Evolutionary conservation across 1,140 invertebrate species (phyloP).

Genomic region (Solenopsis invicta): DNA sequence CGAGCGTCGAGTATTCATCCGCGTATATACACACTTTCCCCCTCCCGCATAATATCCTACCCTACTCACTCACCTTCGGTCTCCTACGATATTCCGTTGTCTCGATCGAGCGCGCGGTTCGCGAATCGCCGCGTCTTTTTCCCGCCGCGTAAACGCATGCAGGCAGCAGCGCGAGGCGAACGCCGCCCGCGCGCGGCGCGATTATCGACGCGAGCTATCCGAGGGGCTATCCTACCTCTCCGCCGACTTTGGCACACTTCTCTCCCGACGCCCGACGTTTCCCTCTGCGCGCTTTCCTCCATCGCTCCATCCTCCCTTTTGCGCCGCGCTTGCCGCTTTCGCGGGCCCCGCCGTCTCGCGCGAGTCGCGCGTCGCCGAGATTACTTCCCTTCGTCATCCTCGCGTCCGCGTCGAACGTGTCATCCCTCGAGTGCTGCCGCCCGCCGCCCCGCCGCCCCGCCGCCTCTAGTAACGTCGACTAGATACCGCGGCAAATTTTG

Average conservation of each 20-base stretch:
- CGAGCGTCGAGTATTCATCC: slow-evolving; percentile 38
- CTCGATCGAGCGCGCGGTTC: slow-evolving; percentile 18
- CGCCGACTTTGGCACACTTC: slow-evolving; percentile 68
- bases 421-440: slow-evolving; percentile 17
- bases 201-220: slow-evolving; percentile 68
- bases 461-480: not conserved
- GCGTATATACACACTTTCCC: slow-evolving; percentile 59
- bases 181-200: slow-evolving; percentile 39
- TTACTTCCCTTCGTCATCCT: slow-evolving; percentile 39
- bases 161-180: not conserved
- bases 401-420: not conserved
- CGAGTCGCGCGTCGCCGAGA: not conserved
- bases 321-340: not conserved
- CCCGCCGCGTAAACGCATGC: not conserved
- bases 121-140: slow-evolving; percentile 55
- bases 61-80: slow-evolving; percentile 67
- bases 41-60: not conserved
- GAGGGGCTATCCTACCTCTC: slow-evolving; percentile 37
- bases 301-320: not conserved
- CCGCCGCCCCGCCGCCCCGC: not conserved
- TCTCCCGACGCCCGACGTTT: slow-evolving; percentile 13
- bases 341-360: slow-evolving; percentile 11
- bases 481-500: not conserved
- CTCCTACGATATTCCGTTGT: slow-evolving; percentile 65
- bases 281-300: not conserved